phyloP scores from a whole-genome alignment of 2,113 vertebrate genomes.

The Erinaceus europaeus region DNA sequence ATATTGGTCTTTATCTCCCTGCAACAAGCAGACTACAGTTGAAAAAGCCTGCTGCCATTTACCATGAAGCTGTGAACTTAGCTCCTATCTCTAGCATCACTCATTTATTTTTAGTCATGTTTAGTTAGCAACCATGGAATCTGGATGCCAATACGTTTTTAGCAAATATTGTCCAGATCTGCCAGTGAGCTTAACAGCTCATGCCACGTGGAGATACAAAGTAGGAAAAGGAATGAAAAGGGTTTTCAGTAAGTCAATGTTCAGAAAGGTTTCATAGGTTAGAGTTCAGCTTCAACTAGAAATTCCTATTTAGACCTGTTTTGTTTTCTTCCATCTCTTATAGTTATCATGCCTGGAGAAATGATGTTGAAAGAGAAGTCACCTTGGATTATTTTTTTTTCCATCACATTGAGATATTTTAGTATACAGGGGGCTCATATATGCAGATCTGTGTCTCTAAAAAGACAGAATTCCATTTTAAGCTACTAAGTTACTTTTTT shows the following conservation, averaged over 20 bases:
- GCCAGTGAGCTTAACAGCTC: conserved; percentile 56
- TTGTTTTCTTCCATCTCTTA: conserved; percentile 16
- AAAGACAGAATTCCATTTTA: conserved; percentile 12
- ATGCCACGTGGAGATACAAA: conserved; percentile 29
- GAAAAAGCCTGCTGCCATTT: conserved; percentile 71
- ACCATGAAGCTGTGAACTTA: conserved; percentile 60
- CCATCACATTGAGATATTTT: background rate
- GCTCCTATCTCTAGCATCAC: conserved; percentile 72
- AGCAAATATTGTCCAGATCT: conserved; percentile 78
- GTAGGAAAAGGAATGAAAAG: background rate
- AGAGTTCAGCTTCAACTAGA: conserved; percentile 17
- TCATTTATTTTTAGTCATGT: conserved; percentile 79
- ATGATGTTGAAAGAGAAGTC: background rate
- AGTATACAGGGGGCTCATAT: background rate
- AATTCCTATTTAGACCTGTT: conserved; percentile 62
- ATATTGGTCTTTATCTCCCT: conserved; percentile 75
- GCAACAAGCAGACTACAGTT: conserved; percentile 65
- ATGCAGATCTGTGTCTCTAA: background rate
- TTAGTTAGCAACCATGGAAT: conserved; percentile 75
- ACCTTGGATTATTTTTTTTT: conserved; percentile 11
- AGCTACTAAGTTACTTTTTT: background rate
- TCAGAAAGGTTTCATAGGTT: conserved; percentile 35
- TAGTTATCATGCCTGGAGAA: background rate
- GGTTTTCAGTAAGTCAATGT: conserved; percentile 47
- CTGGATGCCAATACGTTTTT: conserved; percentile 69